Conservation (phyloP, 1,140 invertebrate genomes). For the Amphibalanus amphitrite region DNA sequence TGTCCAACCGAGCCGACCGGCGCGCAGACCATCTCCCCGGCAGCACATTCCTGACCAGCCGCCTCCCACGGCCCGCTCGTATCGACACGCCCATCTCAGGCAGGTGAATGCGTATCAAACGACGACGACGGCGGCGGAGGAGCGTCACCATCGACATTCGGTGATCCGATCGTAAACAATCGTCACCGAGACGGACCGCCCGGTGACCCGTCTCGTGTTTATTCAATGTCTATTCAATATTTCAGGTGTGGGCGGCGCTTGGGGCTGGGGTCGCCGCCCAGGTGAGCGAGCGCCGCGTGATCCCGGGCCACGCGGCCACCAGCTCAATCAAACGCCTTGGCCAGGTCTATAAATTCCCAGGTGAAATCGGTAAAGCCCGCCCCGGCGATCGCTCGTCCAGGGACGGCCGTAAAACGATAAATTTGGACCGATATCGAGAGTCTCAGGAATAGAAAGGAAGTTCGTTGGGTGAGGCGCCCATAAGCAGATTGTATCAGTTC, state of each 20-base stretch:
- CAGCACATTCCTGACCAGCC: not conserved
- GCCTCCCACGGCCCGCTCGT: not conserved
- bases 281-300: not conserved
- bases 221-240: slow-evolving; percentile 2
- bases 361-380: not conserved
- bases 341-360: not conserved
- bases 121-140: too few relatives aligned
- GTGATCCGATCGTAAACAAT: not conserved
- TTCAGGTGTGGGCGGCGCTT: not conserved
- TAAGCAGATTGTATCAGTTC: too few relatives aligned
- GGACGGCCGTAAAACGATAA: not conserved
- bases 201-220: not conserved
- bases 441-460: not conserved
- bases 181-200: not conserved
- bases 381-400: not conserved
- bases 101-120: not conserved
- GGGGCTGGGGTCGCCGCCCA: not conserved
- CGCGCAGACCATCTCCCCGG: not conserved
- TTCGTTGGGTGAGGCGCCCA: too few relatives aligned
- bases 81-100: not conserved
- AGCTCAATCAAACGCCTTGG: not conserved
- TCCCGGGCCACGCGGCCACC: not conserved
- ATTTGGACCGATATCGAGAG: not conserved
- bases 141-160: not conserved
- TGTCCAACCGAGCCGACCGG: not conserved